These are phyloP conservation scores for Scaptomyza tumidula DNA, from an alignment of 2,888 invertebrate species.

Conservation along the genomic window DNA sequence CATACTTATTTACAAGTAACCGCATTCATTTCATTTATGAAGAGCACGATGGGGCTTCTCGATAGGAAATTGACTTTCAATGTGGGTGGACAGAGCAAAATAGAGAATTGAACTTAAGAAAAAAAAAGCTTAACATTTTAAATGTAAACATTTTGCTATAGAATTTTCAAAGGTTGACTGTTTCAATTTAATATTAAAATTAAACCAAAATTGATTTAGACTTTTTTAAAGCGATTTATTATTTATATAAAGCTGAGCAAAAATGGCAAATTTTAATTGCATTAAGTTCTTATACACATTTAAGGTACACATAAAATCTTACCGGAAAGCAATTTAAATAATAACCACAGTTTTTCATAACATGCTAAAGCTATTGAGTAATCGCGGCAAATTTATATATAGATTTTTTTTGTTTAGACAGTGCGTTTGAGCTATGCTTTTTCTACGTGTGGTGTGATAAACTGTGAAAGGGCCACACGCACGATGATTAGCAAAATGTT, in stretches of 20 bases:
- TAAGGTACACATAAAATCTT: neutral
- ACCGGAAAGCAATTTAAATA: neutral
- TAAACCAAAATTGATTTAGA: neutral
- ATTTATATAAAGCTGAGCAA: neutral
- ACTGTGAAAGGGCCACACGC: constrained; percentile 12
- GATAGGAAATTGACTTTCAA: constrained; percentile 7
- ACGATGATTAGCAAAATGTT: constrained; percentile 9
- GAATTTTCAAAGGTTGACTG: too few species aligned
- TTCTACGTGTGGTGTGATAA: constrained; percentile 8
- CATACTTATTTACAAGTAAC: constrained; percentile 51
- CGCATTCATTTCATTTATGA: constrained; percentile 47
- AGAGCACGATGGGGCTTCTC: neutral
- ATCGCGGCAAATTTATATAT: too few species aligned
- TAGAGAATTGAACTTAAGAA: neutral
- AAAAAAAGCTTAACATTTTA: neutral
- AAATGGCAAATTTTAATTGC: neutral
- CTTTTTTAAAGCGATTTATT: too few species aligned
- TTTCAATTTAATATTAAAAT: neutral
- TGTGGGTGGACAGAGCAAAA: neutral
- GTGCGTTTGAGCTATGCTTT: constrained; percentile 50
- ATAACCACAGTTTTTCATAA: too few species aligned
- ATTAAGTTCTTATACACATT: neutral
- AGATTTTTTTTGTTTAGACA: constrained; percentile 5
- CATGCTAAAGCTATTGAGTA: neutral
- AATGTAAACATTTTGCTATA: neutral